A percentile compares a stretch with the other conserved stretches of the same genome.
These are phyloP conservation scores for Dasyprocta punctata DNA, from an alignment of 2,113 vertebrate genomes.

Conservation along the genomic window DNA sequence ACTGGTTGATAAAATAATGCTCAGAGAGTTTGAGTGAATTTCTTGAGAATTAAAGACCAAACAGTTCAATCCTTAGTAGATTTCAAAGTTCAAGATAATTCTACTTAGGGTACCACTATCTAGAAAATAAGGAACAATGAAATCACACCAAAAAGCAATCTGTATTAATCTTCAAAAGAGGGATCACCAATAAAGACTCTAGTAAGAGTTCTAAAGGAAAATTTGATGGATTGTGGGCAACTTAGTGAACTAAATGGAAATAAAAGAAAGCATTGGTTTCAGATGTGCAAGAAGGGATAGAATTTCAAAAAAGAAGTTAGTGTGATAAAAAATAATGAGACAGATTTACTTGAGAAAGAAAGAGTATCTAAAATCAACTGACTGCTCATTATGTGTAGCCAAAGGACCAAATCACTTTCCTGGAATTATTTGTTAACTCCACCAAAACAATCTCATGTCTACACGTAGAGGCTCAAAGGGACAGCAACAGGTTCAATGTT, in stretches of 20 bases:
- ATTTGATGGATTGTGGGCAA: neutral
- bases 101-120: neutral
- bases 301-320: neutral
- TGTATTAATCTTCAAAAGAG: neutral
- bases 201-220: neutral
- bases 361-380: neutral
- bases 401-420: neutral
- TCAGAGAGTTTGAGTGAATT: neutral
- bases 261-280: neutral
- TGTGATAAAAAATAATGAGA: neutral
- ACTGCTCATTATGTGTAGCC: neutral
- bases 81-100: neutral
- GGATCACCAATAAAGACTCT: neutral
- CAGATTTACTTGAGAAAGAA: neutral
- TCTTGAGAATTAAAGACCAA: neutral
- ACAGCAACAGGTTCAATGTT: neutral
- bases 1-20: neutral
- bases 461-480: neutral
- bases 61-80: neutral
- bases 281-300: neutral
- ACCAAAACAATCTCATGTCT: neutral
- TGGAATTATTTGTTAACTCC: neutral
- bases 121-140: constrained; percentile 24
- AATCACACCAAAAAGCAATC: neutral
- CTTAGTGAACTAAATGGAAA: neutral